A percentile compares a stretch with the other conserved stretches of the same genome.
phyloP scores from a whole-genome alignment of 64 coral and sea anemone genomes.

The Stylophora pistillata region DNA sequence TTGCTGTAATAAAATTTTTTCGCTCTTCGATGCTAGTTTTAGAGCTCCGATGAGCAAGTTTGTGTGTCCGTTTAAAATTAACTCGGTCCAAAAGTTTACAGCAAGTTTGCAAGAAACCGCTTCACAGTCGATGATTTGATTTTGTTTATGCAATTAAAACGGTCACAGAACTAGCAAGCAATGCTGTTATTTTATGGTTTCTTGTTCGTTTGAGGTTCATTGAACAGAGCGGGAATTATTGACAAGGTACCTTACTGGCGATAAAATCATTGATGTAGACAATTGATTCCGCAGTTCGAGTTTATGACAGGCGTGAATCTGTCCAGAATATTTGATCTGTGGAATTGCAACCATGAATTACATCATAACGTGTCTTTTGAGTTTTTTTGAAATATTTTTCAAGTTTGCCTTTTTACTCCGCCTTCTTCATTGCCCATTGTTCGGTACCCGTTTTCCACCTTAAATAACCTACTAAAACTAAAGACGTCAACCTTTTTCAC shows the following conservation, averaged over 20 bases:
- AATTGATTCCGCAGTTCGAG: background rate
- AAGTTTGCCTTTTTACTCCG: background rate
- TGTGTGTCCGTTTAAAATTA: background rate
- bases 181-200: background rate
- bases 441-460: slow-evolving; percentile 31
- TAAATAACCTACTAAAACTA: slow-evolving; percentile 5
- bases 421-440: background rate
- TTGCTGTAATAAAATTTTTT: background rate
- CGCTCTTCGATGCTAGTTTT: background rate
- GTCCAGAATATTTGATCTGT: background rate
- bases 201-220: background rate
- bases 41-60: background rate
- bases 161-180: background rate
- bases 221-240: background rate
- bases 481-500: background rate
- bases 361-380: too few relatives aligned
- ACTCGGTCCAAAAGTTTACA: background rate
- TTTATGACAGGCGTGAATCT: background rate
- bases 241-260: background rate
- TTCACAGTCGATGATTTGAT: slow-evolving; percentile 30
- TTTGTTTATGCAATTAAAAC: background rate
- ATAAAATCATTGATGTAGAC: background rate
- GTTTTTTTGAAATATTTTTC: background rate
- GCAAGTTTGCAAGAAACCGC: background rate
- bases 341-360: background rate